Evolutionary conservation across 2,797 vertebrate species (phyloP).

Genomic region (Chloroceryle amazona): DNA sequence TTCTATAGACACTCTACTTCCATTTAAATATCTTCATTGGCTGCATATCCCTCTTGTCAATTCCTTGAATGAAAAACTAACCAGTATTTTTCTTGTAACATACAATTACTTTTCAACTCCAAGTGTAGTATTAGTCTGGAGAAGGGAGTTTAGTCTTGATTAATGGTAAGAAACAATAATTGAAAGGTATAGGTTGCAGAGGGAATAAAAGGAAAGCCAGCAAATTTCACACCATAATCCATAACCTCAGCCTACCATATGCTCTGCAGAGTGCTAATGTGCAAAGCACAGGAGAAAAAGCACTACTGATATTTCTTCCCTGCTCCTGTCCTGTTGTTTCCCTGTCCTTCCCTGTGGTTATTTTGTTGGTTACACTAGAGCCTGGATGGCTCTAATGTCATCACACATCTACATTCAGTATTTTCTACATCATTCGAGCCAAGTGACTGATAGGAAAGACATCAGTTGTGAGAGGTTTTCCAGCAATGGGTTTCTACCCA

Average conservation of each 20-base stretch:
- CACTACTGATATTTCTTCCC: neutral
- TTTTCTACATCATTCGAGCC: neutral
- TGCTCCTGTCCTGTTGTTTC: too few species aligned
- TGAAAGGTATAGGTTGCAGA: neutral
- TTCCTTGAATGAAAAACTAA: neutral
- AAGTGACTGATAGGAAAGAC: neutral
- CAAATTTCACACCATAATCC: neutral
- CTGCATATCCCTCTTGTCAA: neutral
- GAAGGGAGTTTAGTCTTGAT: neutral
- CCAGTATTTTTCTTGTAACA: neutral
- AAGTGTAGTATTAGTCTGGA: neutral
- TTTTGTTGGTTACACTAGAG: neutral
- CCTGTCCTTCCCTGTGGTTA: neutral
- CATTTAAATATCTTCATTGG: neutral
- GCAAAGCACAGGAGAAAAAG: neutral
- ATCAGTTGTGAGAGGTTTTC: neutral
- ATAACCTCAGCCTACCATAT: neutral
- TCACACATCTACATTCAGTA: accelerated
- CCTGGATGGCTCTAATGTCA: neutral
- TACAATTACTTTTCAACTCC: neutral
- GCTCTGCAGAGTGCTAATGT: neutral
- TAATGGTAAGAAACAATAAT: neutral
- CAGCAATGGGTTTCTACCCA: neutral
- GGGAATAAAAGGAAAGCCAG: neutral
- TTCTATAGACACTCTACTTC: neutral